Evolutionary conservation across 1,140 invertebrate genomes (phyloP), one percentile per base, ranked within the genome.

Genomic region (Meloidogyne floridensis): DNA sequence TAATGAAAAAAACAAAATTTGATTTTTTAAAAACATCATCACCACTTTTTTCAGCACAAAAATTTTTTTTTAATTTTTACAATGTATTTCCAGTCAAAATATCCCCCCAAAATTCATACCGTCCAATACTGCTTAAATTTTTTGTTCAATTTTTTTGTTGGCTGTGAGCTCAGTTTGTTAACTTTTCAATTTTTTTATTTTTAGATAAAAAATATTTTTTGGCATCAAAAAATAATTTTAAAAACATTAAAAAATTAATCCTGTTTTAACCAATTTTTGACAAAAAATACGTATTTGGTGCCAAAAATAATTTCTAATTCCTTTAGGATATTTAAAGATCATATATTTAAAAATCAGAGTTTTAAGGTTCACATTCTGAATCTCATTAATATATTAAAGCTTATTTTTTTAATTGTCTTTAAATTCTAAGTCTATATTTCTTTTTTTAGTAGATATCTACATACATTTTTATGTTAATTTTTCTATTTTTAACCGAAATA

Each of bases 81-180:
- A 65, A n/a, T n/a, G n/a, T n/a, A n/a, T n/a, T 65, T 65, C 59
- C 59, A 65, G 59, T 65, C 59, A 65, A 54, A 47, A 65, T 13
- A 13, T 6, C 15, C n/a, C 15, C 59, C 53, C 4, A 6, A 47
- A 54, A 11, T n/a, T 59, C 13, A 3, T 18, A 65, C 59, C 59
- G 15, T 18, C 59, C 59, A 65, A 53, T 3, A 56, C 15, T 65
- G 59, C 59, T 65, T 65, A 65, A n/a, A 59, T 65, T 65, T 65
- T 65, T n/a, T n/a, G n/a, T 65, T 65, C 0, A n/a, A n/a, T 65
- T 2, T 65, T 65, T 18, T 65, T n/a, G n/a, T 65, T 65, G 7
- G n/a, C 13, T 65, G n/a, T 65, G 59, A 65, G 59, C 59, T 65
- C 59, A 65, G 15, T 65, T 59, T 65, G 10, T 11, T 65, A 13